Percentiles rank a stretch among this genome's conserved stretches.
phyloP scores from a whole-genome alignment of 2,797 vertebrate species.

The Chiroxiphia lanceolata region DNA sequence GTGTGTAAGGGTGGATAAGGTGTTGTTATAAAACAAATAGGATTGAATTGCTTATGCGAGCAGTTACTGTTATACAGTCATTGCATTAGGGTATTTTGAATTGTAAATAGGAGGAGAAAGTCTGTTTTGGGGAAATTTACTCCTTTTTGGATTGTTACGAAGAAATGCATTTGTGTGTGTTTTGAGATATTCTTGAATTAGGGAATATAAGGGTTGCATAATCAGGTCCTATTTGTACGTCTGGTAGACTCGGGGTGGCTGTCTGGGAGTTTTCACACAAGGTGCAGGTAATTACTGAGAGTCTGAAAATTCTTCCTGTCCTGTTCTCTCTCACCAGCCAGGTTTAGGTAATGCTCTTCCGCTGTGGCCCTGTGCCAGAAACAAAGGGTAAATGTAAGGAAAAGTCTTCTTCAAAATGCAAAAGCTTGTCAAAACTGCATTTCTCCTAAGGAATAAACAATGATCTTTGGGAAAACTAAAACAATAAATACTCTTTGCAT shows the following conservation, averaged over 20 bases:
- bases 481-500: neutral
- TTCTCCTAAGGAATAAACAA: neutral
- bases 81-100: neutral
- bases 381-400: neutral
- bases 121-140: neutral
- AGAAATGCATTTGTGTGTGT: neutral
- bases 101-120: neutral
- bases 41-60: neutral
- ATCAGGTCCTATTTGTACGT: neutral
- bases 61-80: neutral
- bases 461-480: neutral
- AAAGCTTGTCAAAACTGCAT: neutral
- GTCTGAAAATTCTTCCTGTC: neutral
- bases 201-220: neutral
- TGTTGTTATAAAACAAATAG: neutral
- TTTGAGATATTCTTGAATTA: neutral
- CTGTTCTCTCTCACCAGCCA: neutral
- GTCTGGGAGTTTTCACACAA: neutral
- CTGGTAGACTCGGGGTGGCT: neutral
- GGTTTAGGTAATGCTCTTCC: neutral
- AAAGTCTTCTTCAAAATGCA: neutral
- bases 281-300: neutral
- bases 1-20: neutral
- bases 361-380: neutral
- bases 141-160: neutral